These are phyloP conservation scores for Diorhabda elongata DNA, from an alignment of 1,140 invertebrate species.

Conservation along the genomic window DNA sequence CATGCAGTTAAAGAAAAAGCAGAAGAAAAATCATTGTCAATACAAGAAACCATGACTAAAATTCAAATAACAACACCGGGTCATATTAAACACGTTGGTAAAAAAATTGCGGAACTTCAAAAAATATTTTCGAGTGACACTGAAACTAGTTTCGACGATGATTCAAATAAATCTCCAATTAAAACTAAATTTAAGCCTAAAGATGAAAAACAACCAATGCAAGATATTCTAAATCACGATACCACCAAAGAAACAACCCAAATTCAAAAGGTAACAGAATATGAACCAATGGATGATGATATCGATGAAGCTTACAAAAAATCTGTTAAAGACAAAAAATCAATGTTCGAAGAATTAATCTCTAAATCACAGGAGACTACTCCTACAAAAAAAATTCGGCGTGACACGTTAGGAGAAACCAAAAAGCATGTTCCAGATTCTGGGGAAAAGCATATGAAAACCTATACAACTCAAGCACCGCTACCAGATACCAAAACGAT, in stretches of 20 bases:
- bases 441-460: conserved; percentile 13
- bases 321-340: conserved; percentile 53
- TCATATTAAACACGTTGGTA: conserved; percentile 45
- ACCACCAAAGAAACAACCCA: conserved; percentile 3
- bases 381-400: conserved; percentile 29
- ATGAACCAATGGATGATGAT: background rate
- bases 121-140: conserved; percentile 45
- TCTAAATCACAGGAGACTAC: conserved; percentile 39
- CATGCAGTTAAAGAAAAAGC: conserved; percentile 23
- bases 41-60: conserved; percentile 22
- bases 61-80: conserved; percentile 23
- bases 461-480: conserved; percentile 8
- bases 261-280: background rate
- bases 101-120: conserved; percentile 50
- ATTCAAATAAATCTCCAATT: conserved; percentile 10
- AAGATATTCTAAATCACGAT: conserved; percentile 10
- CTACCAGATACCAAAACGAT: background rate
- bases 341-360: conserved; percentile 53
- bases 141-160: conserved; percentile 13
- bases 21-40: conserved; percentile 13
- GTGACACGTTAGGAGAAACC: conserved; percentile 1
- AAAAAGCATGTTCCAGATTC: conserved; percentile 5
- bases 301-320: conserved; percentile 33
- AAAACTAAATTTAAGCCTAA: conserved; percentile 10
- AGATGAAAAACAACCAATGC: background rate